phyloP scores from a whole-genome alignment of 2,113 vertebrate species.

The Corythaeola cristata region DNA sequence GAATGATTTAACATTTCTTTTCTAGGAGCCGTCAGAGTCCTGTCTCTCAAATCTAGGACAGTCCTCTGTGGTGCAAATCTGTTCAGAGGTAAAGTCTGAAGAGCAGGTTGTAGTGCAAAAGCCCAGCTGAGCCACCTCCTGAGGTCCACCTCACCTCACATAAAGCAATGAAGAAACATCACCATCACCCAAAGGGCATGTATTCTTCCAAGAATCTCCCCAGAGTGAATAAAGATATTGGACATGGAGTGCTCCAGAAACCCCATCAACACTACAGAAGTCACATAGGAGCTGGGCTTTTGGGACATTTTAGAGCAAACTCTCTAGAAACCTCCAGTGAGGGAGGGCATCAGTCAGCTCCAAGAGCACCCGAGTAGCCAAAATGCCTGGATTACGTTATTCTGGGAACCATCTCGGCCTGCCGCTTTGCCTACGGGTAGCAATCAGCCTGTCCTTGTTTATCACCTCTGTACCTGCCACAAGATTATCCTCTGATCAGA shows the following conservation, averaged over 20 bases:
- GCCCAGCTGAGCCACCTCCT: background rate
- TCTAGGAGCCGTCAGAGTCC: background rate
- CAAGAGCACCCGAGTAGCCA: background rate
- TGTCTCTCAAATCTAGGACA: background rate
- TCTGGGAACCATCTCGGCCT: background rate
- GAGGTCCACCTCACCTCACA: background rate
- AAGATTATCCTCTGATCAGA: background rate
- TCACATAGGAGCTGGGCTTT: background rate
- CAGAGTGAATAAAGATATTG: background rate
- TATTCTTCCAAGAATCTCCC: background rate
- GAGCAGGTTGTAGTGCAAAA: background rate
- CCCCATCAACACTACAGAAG: background rate
- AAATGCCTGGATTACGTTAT: background rate
- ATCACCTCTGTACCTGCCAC: background rate
- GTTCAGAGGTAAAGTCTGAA: background rate
- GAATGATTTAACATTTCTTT: background rate
- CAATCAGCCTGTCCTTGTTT: background rate
- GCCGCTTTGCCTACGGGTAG: background rate
- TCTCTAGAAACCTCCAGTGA: background rate
- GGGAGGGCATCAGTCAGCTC: background rate
- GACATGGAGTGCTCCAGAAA: background rate
- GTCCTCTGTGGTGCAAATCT: background rate
- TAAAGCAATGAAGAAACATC: background rate
- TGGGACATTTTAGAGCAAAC: background rate
- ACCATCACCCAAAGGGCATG: accelerated